phyloP scores from a whole-genome alignment of 2,797 vertebrate genomes.

The Cyclopterus lumpus region DNA sequence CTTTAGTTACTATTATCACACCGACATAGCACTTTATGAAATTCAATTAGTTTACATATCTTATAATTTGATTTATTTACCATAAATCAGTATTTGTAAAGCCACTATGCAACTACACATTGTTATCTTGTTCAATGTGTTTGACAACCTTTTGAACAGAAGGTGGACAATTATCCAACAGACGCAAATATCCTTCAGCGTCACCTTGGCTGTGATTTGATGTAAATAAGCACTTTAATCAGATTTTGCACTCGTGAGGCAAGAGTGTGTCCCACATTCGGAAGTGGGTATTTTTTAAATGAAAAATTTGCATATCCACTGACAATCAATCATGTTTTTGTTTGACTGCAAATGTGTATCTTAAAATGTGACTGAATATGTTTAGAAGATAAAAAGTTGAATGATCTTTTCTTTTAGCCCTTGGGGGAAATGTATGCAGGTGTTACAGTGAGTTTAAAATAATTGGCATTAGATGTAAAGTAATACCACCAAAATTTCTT shows the following conservation, averaged over 20 bases:
- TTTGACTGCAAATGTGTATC: constrained; percentile 7
- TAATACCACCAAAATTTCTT: background rate
- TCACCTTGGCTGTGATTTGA: background rate
- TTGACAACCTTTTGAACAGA: background rate
- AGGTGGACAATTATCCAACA: background rate
- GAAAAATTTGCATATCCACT: constrained; percentile 3
- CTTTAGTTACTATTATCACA: background rate
- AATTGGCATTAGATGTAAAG: background rate
- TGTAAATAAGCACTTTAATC: constrained; percentile 16
- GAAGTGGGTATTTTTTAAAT: constrained; percentile 13
- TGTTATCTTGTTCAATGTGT: background rate
- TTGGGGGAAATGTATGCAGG: constrained; percentile 38
- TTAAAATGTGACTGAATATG: background rate
- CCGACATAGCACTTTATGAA: background rate
- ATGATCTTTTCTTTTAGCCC: constrained; percentile 49
- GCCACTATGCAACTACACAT: background rate
- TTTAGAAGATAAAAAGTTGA: constrained; percentile 25
- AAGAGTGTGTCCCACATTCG: background rate
- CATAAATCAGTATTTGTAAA: background rate
- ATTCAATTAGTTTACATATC: background rate
- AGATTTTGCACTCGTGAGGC: background rate
- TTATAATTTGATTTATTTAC: background rate
- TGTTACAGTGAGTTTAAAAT: constrained; percentile 5
- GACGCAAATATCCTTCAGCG: background rate
- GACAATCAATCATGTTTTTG: background rate